phyloP scores from a whole-genome alignment of 2,888 invertebrate genomes.

The Tetheella fluctuosa region DNA sequence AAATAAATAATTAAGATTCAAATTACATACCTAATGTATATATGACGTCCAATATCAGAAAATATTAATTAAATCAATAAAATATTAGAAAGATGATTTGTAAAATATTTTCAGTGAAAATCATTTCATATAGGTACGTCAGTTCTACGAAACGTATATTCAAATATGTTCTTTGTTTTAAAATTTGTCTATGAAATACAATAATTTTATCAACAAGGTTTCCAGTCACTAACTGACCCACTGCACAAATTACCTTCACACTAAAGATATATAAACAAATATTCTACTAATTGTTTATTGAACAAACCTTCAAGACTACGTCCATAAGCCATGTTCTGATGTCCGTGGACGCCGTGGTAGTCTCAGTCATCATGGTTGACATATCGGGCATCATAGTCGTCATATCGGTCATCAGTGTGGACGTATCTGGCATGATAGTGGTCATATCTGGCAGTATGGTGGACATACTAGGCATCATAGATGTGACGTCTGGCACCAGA shows the following conservation, averaged over 20 bases:
- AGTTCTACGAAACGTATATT: neutral
- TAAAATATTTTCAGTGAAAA: too few relatives aligned
- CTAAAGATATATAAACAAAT: neutral
- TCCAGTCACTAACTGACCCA: constrained; percentile 9
- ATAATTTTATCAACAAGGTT: neutral
- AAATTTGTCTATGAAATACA: constrained; percentile 6
- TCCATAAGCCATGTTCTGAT: constrained; percentile 65
- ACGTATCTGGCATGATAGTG: constrained; percentile 21
- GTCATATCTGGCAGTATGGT: constrained; percentile 27
- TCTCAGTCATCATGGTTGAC: constrained; percentile 29
- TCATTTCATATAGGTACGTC: too few relatives aligned
- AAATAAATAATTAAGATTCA: too few relatives aligned
- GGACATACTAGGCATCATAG: constrained; percentile 14
- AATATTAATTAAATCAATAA: too few relatives aligned
- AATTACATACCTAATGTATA: too few relatives aligned
- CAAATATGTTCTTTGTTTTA: neutral
- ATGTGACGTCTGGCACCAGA: constrained; percentile 22
- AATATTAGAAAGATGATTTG: too few relatives aligned
- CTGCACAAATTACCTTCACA: neutral
- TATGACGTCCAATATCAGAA: too few relatives aligned
- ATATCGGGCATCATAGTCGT: constrained; percentile 23
- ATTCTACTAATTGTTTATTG: constrained; percentile 20
- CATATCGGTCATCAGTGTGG: constrained; percentile 23
- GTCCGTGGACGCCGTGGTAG: constrained; percentile 51
- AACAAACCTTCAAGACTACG: constrained; percentile 67